phyloP scores from a whole-genome alignment of 2,888 invertebrate genomes.

The Odiellus spinosus region DNA sequence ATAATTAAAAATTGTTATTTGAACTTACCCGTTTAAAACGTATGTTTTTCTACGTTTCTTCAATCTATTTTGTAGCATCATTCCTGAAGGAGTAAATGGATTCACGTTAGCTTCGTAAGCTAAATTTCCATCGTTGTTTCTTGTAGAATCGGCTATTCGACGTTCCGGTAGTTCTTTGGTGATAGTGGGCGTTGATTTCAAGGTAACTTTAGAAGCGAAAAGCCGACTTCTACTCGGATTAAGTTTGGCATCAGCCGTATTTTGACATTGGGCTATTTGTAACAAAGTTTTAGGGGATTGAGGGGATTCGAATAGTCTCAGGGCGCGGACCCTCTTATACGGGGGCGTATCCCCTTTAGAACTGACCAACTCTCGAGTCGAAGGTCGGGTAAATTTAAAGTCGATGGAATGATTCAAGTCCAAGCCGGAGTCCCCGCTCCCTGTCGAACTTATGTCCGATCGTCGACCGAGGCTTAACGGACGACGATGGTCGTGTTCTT shows the following conservation, averaged over 20 bases:
- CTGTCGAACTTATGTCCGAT: no score
- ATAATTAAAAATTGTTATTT: no score
- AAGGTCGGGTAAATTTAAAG: no score
- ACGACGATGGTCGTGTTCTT: no score
- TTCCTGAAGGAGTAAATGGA: conserved; percentile 49
- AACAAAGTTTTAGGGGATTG: conserved; percentile 68
- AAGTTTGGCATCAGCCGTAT: background rate
- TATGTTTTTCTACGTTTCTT: conserved; percentile 7
- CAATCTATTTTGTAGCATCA: conserved; percentile 30
- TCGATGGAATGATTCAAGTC: no score
- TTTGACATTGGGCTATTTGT: conserved; percentile 28
- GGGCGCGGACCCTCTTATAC: conserved; percentile 41
- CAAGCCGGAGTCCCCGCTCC: no score
- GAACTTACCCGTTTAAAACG: no score
- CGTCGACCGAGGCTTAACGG: no score
- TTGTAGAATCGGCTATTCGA: conserved; percentile 10
- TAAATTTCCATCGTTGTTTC: background rate
- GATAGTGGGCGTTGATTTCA: background rate
- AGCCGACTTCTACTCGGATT: background rate
- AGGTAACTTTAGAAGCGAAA: background rate
- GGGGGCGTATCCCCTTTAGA: conserved; percentile 35
- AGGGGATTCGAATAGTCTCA: conserved; percentile 64
- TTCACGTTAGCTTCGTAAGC: conserved; percentile 49
- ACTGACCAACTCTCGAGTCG: no score
- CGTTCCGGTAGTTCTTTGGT: background rate